Base-by-base conservation (phyloP, 2,113 vertebrate genomes). In the Phylloscopus trochilus region DNA sequence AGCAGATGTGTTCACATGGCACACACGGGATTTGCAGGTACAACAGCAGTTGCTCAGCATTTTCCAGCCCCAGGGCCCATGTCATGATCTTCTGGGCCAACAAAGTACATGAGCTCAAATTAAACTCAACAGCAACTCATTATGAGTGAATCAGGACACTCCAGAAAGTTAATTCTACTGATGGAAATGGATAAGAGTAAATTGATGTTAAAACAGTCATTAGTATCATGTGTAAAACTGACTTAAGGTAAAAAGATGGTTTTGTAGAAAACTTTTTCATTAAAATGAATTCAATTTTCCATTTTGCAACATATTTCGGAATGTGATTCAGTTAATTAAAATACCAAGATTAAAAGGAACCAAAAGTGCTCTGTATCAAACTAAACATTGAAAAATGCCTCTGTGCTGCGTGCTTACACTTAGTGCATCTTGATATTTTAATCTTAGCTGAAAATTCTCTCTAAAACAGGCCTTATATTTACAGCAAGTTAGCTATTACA, bases 151-250 rank as follows among this genome's bases (percentile, higher is more conserved):
- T 37, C 6, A 43, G 23, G 30, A 59, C 3, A 35, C 75, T 63
- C 58, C 15, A 24, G 41, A 92, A 89, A 74, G 67, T 55, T 24
- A 66, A 31, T 46, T 70, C 52, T 64, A 28, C 20, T 31, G n/a
- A 52, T 39, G 5, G 15, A 86, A 88, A 66, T 12, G 6, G 17
- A 0, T 20, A 37, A 59, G 7, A 60, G 12, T 21, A 46, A 69
- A 22, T 3, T 35, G 22, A 90, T 35, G 17, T n/a, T 56, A 62
- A 86, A 70, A 28, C 4, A 66, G 43, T 47, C 16, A 21, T 26
- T 0, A 1, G 24, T 22, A 43, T 13, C 3, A 52, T 1, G 3
- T 8, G 37, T 26, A 72, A 79, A 44, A 18, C 11, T 43, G 16
- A 49, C 8, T 69, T 13, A 35, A 41, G 9, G 27, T 30, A 1